These are phyloP conservation scores for Caerostris darwini DNA, from an alignment of 1,140 invertebrate species.

Conservation along the genomic window DNA sequence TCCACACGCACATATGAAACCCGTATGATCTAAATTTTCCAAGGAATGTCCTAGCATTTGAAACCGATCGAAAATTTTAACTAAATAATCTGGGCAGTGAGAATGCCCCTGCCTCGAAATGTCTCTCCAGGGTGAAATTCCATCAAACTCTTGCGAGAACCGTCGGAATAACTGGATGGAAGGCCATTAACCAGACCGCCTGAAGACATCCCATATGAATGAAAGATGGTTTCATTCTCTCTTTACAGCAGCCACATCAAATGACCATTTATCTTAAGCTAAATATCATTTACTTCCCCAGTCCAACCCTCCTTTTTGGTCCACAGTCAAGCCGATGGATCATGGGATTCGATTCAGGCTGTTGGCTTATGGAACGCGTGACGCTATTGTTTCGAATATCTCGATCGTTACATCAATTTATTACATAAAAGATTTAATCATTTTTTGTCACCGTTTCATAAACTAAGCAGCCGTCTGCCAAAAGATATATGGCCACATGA, in stretches of 20 bases:
- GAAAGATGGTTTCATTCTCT: background rate
- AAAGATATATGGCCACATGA: too few relatives aligned
- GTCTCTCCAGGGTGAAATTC: constrained; percentile 19
- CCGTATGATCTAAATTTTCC: background rate
- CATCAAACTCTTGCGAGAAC: background rate
- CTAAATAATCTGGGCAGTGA: background rate
- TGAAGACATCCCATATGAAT: background rate
- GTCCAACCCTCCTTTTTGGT: background rate
- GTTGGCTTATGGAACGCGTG: too few relatives aligned
- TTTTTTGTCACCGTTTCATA: too few relatives aligned
- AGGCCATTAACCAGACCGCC: background rate
- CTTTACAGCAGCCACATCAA: background rate
- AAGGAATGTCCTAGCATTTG: background rate
- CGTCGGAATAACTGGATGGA: background rate
- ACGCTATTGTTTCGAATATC: too few relatives aligned
- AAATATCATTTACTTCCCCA: constrained; percentile 22
- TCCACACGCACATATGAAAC: too few relatives aligned
- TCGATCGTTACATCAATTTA: too few relatives aligned
- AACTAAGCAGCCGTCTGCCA: too few relatives aligned
- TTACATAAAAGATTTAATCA: too few relatives aligned
- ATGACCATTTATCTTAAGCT: constrained; percentile 36
- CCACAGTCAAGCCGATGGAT: too few relatives aligned
- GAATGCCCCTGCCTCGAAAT: background rate
- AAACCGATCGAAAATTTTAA: background rate
- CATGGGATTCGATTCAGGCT: too few relatives aligned